These are phyloP conservation scores for Blera fallax DNA, from an alignment of 2,888 invertebrate genomes.

Conservation along the genomic window DNA sequence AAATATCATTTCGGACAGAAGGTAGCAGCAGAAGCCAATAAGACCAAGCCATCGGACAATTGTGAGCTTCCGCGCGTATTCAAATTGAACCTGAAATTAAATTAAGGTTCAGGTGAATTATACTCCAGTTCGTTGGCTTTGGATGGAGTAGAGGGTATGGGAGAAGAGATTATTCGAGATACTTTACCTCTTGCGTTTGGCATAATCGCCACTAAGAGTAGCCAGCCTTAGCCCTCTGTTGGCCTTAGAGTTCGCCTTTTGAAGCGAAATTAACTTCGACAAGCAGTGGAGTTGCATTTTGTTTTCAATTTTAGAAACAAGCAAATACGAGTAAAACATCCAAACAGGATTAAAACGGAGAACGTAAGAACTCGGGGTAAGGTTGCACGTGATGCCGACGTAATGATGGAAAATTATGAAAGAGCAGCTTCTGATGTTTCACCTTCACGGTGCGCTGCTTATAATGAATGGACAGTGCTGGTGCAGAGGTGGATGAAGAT, in stretches of 20 bases:
- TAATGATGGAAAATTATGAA: conserved; percentile 56
- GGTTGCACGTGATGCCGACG: conserved; percentile 53
- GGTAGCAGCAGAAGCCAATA: conserved; percentile 14
- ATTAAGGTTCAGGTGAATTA: conserved; percentile 61
- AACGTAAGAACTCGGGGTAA: background rate
- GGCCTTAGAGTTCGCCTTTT: background rate
- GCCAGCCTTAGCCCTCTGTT: conserved; percentile 12
- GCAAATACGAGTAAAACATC: background rate
- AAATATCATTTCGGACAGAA: conserved; percentile 19
- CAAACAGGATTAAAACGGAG: conserved; percentile 31
- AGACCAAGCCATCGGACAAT: conserved; percentile 35
- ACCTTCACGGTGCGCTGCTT: conserved; percentile 44
- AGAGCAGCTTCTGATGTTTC: conserved; percentile 61
- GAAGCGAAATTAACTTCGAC: conserved; percentile 39
- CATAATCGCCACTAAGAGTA: conserved; percentile 28
- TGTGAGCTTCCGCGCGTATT: conserved; percentile 61
- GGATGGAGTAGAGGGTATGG: background rate
- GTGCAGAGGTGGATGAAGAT: background rate
- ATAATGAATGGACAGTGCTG: background rate
- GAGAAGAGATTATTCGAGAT: background rate
- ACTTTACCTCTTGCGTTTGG: background rate
- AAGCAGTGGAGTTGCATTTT: conserved; percentile 7
- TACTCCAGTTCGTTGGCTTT: conserved; percentile 13
- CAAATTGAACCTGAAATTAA: conserved; percentile 63
- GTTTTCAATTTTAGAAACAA: conserved; percentile 25